Conservation (phyloP, 2,797 vertebrate genomes). For the Spea hammondii region DNA sequence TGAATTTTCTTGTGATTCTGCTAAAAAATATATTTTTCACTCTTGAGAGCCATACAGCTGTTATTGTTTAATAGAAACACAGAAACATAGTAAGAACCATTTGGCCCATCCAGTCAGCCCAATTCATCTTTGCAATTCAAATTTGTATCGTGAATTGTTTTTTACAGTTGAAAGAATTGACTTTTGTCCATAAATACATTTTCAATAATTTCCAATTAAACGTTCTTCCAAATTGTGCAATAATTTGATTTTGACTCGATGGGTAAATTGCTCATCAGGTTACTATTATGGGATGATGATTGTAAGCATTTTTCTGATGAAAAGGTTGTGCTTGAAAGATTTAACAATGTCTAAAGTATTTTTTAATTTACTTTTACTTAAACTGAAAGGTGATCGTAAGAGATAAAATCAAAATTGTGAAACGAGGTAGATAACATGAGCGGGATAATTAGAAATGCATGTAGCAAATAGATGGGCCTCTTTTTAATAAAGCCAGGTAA, state of each 20-base stretch:
- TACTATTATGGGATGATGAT: background rate
- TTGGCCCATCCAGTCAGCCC: no score
- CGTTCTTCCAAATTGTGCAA: background rate
- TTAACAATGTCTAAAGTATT: constrained; percentile 13
- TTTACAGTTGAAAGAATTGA: background rate
- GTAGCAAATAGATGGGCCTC: constrained; percentile 21
- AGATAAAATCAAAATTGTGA: constrained; percentile 41
- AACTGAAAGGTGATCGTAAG: constrained; percentile 31
- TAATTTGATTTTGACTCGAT: constrained; percentile 2
- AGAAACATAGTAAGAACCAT: no score
- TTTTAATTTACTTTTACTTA: constrained; percentile 43
- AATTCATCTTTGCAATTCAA: no score
- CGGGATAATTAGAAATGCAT: constrained; percentile 30
- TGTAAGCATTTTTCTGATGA: background rate
- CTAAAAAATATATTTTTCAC: no score
- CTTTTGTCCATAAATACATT: background rate
- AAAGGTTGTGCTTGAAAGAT: constrained; percentile 9
- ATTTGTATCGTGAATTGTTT: background rate
- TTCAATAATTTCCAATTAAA: background rate
- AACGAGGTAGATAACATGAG: constrained; percentile 19
- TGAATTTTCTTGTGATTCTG: no score
- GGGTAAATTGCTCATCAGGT: constrained; percentile 11
- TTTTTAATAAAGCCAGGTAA: constrained; percentile 33
- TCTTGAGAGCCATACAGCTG: no score
- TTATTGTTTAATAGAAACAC: no score